A percentile compares a stretch with the other conserved stretches of the same genome.
Evolutionary conservation across 2,113 vertebrate genomes (phyloP).

Genomic region (Peucedramus taeniatus): DNA sequence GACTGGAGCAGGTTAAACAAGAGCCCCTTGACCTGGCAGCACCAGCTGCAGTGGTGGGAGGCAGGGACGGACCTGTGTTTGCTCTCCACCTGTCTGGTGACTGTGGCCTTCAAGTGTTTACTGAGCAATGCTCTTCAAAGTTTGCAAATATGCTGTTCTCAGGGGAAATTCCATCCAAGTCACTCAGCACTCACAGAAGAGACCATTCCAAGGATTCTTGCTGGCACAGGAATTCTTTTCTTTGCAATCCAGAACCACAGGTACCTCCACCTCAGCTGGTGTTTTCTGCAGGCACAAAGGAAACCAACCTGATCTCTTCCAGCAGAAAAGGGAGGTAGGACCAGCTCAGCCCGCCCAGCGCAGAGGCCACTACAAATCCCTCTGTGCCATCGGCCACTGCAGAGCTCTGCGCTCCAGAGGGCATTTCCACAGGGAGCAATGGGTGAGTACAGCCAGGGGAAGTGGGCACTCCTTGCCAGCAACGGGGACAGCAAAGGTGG

Average conservation of each 20-base stretch:
- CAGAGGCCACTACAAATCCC: neutral
- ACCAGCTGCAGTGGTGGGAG: neutral
- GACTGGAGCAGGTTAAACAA: neutral
- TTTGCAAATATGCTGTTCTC: neutral
- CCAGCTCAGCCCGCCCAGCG: neutral
- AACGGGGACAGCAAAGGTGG: accelerated
- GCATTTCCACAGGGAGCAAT: neutral
- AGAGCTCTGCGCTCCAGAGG: neutral
- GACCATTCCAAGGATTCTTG: slow-evolving; percentile 1
- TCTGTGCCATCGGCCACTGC: accelerated
- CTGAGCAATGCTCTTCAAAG: neutral
- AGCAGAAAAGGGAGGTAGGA: neutral
- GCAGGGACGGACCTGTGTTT: neutral
- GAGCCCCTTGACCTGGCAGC: neutral
- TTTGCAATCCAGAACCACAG: neutral
- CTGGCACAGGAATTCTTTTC: neutral
- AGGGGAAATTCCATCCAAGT: neutral
- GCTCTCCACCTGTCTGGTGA: neutral
- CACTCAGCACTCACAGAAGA: neutral
- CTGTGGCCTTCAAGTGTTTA: neutral
- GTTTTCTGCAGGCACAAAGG: neutral
- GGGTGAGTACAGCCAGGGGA: slow-evolving; percentile 6
- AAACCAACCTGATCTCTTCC: neutral
- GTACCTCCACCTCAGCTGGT: neutral
- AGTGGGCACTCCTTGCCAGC: accelerated